These are phyloP conservation scores for Uria lomvia DNA, from an alignment of 2,113 vertebrate genomes.

Conservation along the genomic window DNA sequence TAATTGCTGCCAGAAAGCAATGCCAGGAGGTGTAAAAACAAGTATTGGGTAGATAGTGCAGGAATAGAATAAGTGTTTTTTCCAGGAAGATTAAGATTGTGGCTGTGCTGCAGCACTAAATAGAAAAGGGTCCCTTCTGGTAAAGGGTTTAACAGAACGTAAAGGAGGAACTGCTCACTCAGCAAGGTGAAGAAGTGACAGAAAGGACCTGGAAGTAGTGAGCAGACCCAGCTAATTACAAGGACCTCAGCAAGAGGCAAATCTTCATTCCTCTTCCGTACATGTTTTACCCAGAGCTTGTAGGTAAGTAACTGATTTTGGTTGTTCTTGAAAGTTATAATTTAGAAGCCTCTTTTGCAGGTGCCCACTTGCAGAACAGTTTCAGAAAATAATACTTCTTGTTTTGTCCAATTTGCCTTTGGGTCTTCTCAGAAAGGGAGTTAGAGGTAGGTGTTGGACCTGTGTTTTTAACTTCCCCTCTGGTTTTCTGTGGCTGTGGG, in stretches of 20 bases:
- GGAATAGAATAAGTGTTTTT: not conserved
- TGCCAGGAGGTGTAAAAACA: not conserved
- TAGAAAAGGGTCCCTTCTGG: not conserved
- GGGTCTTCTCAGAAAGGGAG: not conserved
- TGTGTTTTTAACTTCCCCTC: not conserved
- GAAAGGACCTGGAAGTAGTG: not conserved
- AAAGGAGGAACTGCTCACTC: not conserved
- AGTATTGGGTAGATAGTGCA: not conserved
- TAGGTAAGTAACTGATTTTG: not conserved
- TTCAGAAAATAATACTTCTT: not conserved
- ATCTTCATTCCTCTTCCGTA: not conserved
- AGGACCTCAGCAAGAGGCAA: not conserved
- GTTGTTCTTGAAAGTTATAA: not conserved
- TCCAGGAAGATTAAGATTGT: not conserved
- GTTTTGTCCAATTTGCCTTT: not conserved
- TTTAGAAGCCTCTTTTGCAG: not conserved
- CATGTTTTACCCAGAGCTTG: not conserved
- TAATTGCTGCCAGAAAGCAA: not conserved
- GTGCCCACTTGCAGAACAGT: not conserved
- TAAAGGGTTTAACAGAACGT: not conserved
- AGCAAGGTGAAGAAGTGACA: not conserved
- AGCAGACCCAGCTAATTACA: not conserved
- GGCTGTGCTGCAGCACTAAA: not conserved
- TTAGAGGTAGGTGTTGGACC: not conserved
- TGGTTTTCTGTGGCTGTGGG: not conserved